phyloP scores from a whole-genome alignment of 2,113 vertebrate genomes.

The Origma solitaria region DNA sequence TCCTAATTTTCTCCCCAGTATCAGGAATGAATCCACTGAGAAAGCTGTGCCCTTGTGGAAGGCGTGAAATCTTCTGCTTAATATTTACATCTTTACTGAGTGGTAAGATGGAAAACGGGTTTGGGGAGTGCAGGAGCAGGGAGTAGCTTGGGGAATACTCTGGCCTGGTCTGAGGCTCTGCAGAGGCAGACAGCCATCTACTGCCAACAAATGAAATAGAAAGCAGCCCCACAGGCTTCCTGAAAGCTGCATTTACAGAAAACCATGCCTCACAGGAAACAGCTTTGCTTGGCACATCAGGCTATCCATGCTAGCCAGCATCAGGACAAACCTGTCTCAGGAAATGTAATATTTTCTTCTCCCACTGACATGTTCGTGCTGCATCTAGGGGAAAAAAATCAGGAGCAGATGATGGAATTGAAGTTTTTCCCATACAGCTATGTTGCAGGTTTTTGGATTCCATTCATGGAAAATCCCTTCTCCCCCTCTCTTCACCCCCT shows the following conservation, averaged over 20 bases:
- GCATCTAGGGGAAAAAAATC: neutral
- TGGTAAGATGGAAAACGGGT: slow-evolving; percentile 3
- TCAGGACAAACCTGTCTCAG: neutral
- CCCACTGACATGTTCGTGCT: neutral
- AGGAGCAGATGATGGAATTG: neutral
- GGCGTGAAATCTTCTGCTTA: slow-evolving; percentile 54
- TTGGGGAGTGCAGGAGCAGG: neutral
- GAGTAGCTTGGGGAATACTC: slow-evolving; percentile 20
- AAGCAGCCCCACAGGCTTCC: neutral
- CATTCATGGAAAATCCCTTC: slow-evolving; percentile 28
- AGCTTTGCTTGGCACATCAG: neutral
- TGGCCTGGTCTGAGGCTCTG: neutral
- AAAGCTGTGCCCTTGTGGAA: slow-evolving; percentile 57
- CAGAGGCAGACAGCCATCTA: slow-evolving; percentile 67
- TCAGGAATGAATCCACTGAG: slow-evolving; percentile 29
- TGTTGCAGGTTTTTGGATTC: neutral
- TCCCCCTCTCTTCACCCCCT: neutral
- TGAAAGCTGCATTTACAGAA: neutral
- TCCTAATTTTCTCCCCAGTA: slow-evolving; percentile 55
- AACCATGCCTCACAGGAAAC: neutral
- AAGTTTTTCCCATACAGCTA: neutral
- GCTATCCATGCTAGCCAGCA: neutral
- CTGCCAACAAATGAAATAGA: neutral
- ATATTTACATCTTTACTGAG: slow-evolving; percentile 56
- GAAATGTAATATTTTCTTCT: neutral